Percentiles rank a stretch among this genome's conserved stretches.
Evolutionary conservation across 2,113 vertebrate species (phyloP).

Genomic region (Nibea coibor): DNA sequence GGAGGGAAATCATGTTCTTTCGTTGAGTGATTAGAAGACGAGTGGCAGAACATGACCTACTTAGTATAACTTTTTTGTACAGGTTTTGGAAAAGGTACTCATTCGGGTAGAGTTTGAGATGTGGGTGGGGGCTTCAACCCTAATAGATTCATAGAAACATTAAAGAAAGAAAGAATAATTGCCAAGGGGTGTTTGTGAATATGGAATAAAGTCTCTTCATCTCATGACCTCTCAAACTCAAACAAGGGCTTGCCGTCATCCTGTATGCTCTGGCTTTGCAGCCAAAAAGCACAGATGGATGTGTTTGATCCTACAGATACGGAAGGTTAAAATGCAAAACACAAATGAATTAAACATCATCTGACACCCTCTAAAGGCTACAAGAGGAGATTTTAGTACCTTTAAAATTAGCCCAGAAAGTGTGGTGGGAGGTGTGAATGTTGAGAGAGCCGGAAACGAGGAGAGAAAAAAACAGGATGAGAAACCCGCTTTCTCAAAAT

Average conservation of each 20-base stretch:
- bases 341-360: slow-evolving; percentile 76
- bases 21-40: slow-evolving; percentile 82
- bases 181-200: slow-evolving; percentile 57
- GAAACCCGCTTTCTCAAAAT: slow-evolving; percentile 59
- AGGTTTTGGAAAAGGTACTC: slow-evolving; percentile 61
- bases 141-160: slow-evolving; percentile 62
- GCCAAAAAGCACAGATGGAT: slow-evolving; percentile 49
- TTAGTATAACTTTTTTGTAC: slow-evolving; percentile 78
- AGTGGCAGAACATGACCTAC: slow-evolving; percentile 85
- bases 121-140: slow-evolving; percentile 53
- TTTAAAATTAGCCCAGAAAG: slow-evolving; percentile 59
- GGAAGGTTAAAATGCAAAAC: slow-evolving; percentile 69
- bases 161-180: slow-evolving; percentile 64
- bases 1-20: slow-evolving; percentile 76
- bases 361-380: slow-evolving; percentile 51
- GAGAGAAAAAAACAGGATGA: slow-evolving; percentile 10
- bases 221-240: slow-evolving; percentile 63
- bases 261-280: slow-evolving; percentile 32
- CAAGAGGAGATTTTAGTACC: slow-evolving; percentile 52
- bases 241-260: slow-evolving; percentile 46
- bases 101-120: slow-evolving; percentile 37
- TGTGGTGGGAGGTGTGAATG: slow-evolving; percentile 60
- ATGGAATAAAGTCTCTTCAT: slow-evolving; percentile 54
- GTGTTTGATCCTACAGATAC: slow-evolving; percentile 56
- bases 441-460: slow-evolving; percentile 25